These are phyloP conservation scores for Drosophila orosa DNA, from an alignment of 1,140 invertebrate species.

Conservation along the genomic window DNA sequence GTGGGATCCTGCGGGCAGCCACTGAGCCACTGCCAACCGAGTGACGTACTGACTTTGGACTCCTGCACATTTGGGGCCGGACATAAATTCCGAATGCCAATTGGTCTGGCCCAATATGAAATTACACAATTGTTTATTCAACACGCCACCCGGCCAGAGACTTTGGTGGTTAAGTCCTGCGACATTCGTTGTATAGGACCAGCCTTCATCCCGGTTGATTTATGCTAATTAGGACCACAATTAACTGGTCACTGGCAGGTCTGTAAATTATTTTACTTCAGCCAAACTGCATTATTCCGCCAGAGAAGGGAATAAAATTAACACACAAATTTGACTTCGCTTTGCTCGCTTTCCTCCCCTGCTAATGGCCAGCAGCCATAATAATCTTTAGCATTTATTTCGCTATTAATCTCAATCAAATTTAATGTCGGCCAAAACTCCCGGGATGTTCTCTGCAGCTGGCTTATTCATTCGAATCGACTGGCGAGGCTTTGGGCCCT, in stretches of 20 bases:
- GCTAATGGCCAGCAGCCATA: slow-evolving; percentile 56
- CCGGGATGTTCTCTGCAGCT: slow-evolving; percentile 11
- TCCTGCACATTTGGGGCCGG: slow-evolving; percentile 34
- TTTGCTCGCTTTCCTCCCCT: background rate
- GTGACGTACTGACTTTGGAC: slow-evolving; percentile 47
- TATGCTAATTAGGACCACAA: slow-evolving; percentile 67
- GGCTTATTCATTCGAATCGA: slow-evolving; percentile 34
- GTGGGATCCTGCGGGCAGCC: slow-evolving; percentile 50
- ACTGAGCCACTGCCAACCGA: slow-evolving; percentile 15
- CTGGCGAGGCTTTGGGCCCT: slow-evolving; percentile 34
- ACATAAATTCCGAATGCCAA: slow-evolving; percentile 72
- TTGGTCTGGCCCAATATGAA: slow-evolving; percentile 62
- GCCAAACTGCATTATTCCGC: slow-evolving; percentile 30
- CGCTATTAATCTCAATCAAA: slow-evolving; percentile 82
- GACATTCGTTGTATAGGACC: slow-evolving; percentile 16
- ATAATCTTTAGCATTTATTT: slow-evolving; percentile 79
- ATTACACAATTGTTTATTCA: slow-evolving; percentile 67
- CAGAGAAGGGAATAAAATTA: slow-evolving; percentile 57
- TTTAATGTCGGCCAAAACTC: slow-evolving; percentile 74
- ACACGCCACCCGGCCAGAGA: slow-evolving; percentile 6
- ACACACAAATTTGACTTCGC: slow-evolving; percentile 42
- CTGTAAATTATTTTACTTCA: slow-evolving; percentile 31
- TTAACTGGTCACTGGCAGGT: slow-evolving; percentile 48
- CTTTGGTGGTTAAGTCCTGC: background rate
- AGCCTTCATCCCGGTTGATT: slow-evolving; percentile 48